Evolutionary conservation across 1,140 invertebrate species (phyloP).

Genomic region (Aphaenogaster floridana): DNA sequence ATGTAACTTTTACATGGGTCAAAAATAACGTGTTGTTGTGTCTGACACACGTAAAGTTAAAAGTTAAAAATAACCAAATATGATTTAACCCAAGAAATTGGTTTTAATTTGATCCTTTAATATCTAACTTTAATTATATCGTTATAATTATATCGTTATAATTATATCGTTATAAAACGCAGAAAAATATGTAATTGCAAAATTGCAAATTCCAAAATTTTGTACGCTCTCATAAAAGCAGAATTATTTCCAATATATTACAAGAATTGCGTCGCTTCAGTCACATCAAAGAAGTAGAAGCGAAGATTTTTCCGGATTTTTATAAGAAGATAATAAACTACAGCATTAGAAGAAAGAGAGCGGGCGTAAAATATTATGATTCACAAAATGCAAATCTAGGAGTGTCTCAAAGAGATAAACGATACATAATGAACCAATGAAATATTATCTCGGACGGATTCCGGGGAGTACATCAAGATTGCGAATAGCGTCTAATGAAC

Average conservation of each 20-base stretch:
- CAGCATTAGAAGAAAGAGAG: neutral
- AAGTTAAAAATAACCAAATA: too few relatives aligned
- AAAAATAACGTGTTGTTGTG: too few relatives aligned
- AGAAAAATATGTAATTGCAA: neutral
- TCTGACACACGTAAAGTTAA: too few relatives aligned
- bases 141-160: neutral
- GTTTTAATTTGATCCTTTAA: too few relatives aligned
- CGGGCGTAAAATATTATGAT: slow-evolving; percentile 6
- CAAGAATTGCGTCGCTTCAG: neutral
- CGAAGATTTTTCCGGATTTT: neutral
- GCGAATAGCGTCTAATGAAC: slow-evolving; percentile 54
- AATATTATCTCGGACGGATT: slow-evolving; percentile 34
- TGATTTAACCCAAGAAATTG: too few relatives aligned
- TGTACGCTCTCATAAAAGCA: neutral
- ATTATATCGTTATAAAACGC: neutral
- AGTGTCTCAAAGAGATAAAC: slow-evolving; percentile 24
- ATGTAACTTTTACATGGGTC: too few relatives aligned
- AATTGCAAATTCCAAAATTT: slow-evolving; percentile 5
- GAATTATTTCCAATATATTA: neutral
- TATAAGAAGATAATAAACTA: neutral
- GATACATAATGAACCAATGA: slow-evolving; percentile 24
- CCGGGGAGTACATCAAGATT: slow-evolving; percentile 33
- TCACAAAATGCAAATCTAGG: neutral
- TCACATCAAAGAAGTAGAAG: neutral
- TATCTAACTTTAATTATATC: neutral